Conservation (phyloP, 2,888 invertebrate genomes). For the Lasius platythorax region DNA sequence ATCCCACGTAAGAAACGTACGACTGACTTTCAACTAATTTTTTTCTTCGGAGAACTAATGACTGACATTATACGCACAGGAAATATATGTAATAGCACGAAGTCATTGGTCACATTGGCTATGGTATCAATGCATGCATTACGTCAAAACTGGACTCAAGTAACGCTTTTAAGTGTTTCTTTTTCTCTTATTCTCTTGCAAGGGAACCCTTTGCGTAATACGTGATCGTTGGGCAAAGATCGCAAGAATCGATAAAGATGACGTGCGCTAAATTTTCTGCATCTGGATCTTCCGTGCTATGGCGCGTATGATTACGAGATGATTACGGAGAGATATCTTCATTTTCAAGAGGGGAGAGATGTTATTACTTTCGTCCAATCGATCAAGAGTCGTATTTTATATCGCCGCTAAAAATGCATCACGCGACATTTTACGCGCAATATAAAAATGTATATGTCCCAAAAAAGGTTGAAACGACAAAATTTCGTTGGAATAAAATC, state of each 20-base stretch:
- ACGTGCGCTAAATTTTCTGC: constrained; percentile 7
- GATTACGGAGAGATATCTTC: background rate
- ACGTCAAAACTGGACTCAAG: constrained; percentile 9
- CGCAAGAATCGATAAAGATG: constrained; percentile 18
- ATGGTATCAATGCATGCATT: constrained; percentile 13
- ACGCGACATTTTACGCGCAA: background rate
- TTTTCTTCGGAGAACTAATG: constrained; percentile 16
- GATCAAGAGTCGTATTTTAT: background rate
- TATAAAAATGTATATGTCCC: background rate
- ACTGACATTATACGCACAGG: constrained; percentile 24
- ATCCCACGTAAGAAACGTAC: constrained; percentile 13
- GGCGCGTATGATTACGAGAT: background rate
- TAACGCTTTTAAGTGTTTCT: background rate
- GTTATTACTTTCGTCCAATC: background rate
- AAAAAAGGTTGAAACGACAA: background rate
- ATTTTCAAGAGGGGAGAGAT: background rate
- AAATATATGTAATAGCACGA: background rate
- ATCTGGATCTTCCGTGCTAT: constrained; percentile 16
- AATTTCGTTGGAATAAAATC: background rate
- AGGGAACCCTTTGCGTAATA: constrained; percentile 42
- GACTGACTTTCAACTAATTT: constrained; percentile 27
- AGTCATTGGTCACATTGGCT: background rate
- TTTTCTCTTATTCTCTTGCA: constrained; percentile 15
- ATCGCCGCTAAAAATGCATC: background rate
- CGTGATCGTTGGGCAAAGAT: constrained; percentile 2